Percentiles rank a stretch among this genome's conserved stretches.
Evolutionary conservation across 2,888 invertebrate genomes (phyloP).

Genomic region (Diarsia brunnea): DNA sequence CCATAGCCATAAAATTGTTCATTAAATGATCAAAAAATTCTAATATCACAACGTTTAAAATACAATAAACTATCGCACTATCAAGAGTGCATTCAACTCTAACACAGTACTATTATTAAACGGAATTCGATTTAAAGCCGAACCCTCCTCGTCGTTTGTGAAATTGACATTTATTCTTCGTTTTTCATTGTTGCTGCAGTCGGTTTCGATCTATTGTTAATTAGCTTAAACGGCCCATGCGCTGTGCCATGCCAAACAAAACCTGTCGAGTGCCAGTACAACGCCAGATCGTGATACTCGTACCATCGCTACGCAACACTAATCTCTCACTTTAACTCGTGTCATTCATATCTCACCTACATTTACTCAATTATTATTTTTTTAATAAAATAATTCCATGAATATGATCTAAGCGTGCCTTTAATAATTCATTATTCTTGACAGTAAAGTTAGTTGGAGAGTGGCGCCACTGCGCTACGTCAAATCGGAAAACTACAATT

Average conservation of each 20-base stretch:
- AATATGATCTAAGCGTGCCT: not conserved
- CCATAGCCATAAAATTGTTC: conserved; percentile 66
- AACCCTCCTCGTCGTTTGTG: conserved; percentile 90
- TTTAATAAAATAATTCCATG: not conserved
- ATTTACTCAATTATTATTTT: not conserved
- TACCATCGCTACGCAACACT: conserved; percentile 48
- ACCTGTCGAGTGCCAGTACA: conserved; percentile 65
- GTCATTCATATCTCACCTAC: conserved; percentile 8
- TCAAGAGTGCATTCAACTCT: conserved; percentile 90
- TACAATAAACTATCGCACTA: conserved; percentile 88
- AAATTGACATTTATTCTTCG: conserved; percentile 91
- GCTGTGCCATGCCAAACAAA: conserved; percentile 80
- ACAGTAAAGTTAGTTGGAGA: conserved; percentile 1
- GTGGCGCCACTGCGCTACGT: conserved; percentile 75
- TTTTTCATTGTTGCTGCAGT: conserved; percentile 90
- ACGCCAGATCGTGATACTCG: conserved; percentile 52
- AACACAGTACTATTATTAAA: conserved; percentile 89
- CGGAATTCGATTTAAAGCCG: conserved; percentile 90
- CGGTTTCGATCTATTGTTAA: conserved; percentile 90
- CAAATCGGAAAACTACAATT: conserved; percentile 73
- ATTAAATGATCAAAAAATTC: conserved; percentile 70
- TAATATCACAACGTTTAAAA: conserved; percentile 76
- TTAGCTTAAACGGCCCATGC: conserved; percentile 89
- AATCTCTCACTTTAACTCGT: conserved; percentile 21
- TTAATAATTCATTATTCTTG: conserved; percentile 1